Evolutionary conservation across 2,113 vertebrate genomes (phyloP), one percentile per base, ranked within the genome.

Genomic region (Lepisosteus osseus): DNA sequence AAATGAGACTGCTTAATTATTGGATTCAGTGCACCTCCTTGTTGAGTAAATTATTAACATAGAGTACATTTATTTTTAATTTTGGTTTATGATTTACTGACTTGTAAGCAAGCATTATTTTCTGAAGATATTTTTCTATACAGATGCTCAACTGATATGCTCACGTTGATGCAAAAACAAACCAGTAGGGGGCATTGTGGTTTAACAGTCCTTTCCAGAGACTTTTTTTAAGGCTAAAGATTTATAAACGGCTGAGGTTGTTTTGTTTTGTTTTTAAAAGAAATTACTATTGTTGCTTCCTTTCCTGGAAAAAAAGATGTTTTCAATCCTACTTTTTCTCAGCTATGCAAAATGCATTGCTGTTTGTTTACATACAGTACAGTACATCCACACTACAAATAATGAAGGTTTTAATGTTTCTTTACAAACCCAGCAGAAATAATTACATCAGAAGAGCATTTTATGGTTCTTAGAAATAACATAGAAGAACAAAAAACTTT

Each of bases 141-240:
- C 29, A 29, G 29, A 1, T 29, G 2, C 1, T 1, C 29, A 29
- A 29, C 29, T 29, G 29, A 29, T 29, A 29, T 29, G 29, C 29
- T 29, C 29, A 29, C 29, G 47, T 69, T 54, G 45, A 15, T 75
- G 7, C 61, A 54, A 40, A 6, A 62, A 43, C 61, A 63, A 3
- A 54, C 92, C 94, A 94, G 90, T 86, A 94, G 95, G 93, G 95
- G 95, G 91, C 93, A 89, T 85, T 93, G 88, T 87, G 90, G 93
- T 81, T 92, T 85, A 93, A 89, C 84, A 79, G 83, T 87, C 84
- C 81, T 80, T 65, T 61, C 54, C 51, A 17, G n/a, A 29, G n/a
- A n/a, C 54, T 56, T 14, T 63, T 29, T 29, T 62, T 29, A 66
- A 56, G 14, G 57, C 63, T 29, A n/a, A 56, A 15, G 43, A 45